Percentiles rank a stretch among this genome's conserved stretches.
phyloP scores from a whole-genome alignment of 2,797 vertebrate species.

The Numenius phaeopus region DNA sequence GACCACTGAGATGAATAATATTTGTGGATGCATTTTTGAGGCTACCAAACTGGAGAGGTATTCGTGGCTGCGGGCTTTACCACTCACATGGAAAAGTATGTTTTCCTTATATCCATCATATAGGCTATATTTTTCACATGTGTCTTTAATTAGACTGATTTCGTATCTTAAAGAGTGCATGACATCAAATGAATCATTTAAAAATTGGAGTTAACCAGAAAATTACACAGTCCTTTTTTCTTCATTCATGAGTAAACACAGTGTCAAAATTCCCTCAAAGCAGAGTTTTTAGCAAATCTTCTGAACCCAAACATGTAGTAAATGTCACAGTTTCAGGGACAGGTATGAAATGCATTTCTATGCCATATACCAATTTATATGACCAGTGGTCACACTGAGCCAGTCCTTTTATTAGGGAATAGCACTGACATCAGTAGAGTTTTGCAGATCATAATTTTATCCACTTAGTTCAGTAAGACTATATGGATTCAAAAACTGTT shows the following conservation, averaged over 20 bases:
- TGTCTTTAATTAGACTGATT: neutral
- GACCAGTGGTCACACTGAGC: neutral
- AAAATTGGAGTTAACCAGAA: neutral
- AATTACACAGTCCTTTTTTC: neutral
- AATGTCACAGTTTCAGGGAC: neutral
- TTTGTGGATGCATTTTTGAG: conserved; percentile 63
- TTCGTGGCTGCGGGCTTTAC: conserved; percentile 10
- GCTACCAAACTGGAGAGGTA: neutral
- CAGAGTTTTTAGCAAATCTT: neutral
- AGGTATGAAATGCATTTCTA: neutral
- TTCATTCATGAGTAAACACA: neutral
- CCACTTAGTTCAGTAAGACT: neutral
- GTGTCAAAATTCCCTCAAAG: neutral
- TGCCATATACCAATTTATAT: neutral
- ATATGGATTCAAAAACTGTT: neutral
- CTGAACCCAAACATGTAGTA: neutral
- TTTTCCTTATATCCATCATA: neutral
- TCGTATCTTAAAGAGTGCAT: neutral
- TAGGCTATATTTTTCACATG: neutral
- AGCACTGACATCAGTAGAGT: neutral
- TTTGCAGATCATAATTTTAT: neutral
- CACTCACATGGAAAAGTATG: neutral
- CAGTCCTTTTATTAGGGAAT: neutral
- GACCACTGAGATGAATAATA: conserved; percentile 44
- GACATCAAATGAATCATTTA: neutral